phyloP scores from a whole-genome alignment of 2,888 invertebrate species.

The Acholoe squamosa region DNA sequence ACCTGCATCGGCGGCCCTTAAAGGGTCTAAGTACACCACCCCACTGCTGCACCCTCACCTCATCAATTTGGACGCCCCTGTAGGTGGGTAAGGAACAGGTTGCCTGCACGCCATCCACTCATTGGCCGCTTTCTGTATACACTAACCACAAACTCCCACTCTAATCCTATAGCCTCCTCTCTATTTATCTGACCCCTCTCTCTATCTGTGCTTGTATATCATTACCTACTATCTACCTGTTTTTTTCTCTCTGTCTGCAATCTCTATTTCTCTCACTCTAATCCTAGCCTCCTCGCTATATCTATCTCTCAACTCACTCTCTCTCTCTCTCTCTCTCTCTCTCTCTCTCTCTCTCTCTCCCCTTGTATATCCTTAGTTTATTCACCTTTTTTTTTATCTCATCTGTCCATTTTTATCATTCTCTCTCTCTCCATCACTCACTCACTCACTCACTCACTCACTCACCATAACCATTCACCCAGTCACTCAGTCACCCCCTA shows the following conservation, averaged over 20 bases:
- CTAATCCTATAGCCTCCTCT: neutral
- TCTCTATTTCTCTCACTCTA: no score
- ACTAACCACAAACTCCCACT: neutral
- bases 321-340: neutral
- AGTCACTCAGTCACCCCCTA: no score
- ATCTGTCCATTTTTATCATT: no score
- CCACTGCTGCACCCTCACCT: neutral
- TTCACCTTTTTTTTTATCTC: no score
- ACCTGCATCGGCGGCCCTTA: no score
- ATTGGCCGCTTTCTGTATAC: neutral
- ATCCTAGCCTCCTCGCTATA: neutral
- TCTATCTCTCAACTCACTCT: neutral
- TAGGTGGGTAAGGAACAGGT: neutral
- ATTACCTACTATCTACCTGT: no score
- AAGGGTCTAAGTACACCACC: neutral
- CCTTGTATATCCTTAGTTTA: no score
- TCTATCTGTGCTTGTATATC: neutral
- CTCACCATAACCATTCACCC: no score
- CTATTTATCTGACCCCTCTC: neutral
- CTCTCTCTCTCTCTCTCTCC: neutral
- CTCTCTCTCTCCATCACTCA: no score
- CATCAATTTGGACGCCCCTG: neutral
- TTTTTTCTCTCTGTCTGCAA: no score
- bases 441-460: no score
- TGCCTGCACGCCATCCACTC: slow-evolving; percentile 13